These are phyloP conservation scores for Ceyx margarethae DNA, from an alignment of 2,113 vertebrate genomes.

Conservation along the genomic window DNA sequence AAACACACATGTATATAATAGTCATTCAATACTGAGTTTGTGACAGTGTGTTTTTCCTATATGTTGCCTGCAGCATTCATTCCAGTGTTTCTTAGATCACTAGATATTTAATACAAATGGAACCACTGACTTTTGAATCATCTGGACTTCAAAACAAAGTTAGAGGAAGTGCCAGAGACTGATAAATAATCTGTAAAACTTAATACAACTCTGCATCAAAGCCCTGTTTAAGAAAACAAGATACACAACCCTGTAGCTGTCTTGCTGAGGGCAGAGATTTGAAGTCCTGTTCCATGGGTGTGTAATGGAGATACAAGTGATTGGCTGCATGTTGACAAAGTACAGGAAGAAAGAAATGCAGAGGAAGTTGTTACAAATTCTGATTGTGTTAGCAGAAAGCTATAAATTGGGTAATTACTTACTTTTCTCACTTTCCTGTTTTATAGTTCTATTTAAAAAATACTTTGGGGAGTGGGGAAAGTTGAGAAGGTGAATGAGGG, in stretches of 20 bases:
- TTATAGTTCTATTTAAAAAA: slow-evolving; percentile 32
- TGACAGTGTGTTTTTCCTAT: neutral
- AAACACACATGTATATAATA: neutral
- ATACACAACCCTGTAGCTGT: neutral
- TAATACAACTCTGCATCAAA: neutral
- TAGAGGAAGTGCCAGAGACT: neutral
- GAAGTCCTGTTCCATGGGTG: neutral
- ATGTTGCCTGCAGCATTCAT: neutral
- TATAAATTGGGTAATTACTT: slow-evolving; percentile 45
- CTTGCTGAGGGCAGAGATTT: neutral
- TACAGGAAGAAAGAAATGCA: neutral
- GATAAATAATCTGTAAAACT: neutral
- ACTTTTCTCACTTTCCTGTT: slow-evolving; percentile 17
- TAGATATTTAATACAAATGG: neutral
- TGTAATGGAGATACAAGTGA: neutral
- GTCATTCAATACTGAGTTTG: neutral
- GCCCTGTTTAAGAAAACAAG: neutral
- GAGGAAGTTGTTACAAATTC: slow-evolving; percentile 49
- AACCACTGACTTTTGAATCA: slow-evolving; percentile 22
- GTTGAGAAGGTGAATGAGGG: neutral
- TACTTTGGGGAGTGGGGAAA: neutral
- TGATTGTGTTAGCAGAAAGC: neutral
- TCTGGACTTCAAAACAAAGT: neutral
- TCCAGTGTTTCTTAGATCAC: neutral
- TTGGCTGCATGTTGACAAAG: neutral